Conservation (phyloP, 2,888 invertebrate genomes). For the Trachelus troglodyta region DNA sequence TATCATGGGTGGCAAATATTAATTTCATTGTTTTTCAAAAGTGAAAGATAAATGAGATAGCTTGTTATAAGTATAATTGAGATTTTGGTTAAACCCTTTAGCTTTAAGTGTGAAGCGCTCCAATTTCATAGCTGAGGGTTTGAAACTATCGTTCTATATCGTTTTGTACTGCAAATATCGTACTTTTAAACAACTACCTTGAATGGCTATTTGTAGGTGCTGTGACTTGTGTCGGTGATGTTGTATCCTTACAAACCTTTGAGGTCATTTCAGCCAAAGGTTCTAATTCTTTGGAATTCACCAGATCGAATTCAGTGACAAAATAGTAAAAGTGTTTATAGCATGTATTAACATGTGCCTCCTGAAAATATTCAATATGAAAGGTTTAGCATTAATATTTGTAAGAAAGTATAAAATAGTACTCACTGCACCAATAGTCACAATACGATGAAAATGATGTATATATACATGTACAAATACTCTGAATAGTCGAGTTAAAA, state of each 20-base stretch:
- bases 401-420: constrained; percentile 11
- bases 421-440: constrained; percentile 87
- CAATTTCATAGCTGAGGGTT: not conserved
- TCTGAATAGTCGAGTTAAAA: constrained; percentile 86
- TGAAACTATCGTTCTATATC: not conserved
- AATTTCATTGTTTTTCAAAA: not conserved
- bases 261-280: constrained; percentile 83
- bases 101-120: not conserved
- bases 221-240: constrained; percentile 39
- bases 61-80: not conserved
- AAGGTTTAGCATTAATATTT: not conserved
- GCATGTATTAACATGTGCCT: constrained; percentile 93
- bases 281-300: constrained; percentile 86
- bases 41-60: not conserved
- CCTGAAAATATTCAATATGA: constrained; percentile 68
- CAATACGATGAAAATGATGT: constrained; percentile 91
- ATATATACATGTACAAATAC: constrained; percentile 96
- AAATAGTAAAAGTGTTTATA: constrained; percentile 96
- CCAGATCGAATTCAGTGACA: constrained; percentile 86
- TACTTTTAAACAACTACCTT: constrained; percentile 15
- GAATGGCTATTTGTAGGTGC: constrained; percentile 10
- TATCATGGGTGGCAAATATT: not conserved
- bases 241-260: constrained; percentile 74
- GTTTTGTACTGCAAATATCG: not conserved
- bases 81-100: not conserved